Evolutionary conservation across 2,113 vertebrate genomes (phyloP), one percentile per base, ranked within the genome.

Genomic region (Ceyx cyanopectus): DNA sequence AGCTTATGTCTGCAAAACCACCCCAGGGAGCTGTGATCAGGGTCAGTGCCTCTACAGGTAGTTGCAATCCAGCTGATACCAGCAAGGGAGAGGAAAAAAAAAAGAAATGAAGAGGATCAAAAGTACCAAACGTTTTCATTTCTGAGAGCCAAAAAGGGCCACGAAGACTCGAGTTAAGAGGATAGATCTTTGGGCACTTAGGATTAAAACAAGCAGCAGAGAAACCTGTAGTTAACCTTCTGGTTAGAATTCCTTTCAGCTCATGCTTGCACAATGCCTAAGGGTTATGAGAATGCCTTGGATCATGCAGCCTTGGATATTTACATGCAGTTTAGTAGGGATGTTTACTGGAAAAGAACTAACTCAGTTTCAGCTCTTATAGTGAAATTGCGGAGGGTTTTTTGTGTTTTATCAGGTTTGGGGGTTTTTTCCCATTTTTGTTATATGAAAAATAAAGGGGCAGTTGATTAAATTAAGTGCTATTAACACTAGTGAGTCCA

Each of bases 51-150:
- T 58, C 54, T 10, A 13, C 19, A 34, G 6, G 10, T 45, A 68
- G 8, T 70, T 27, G 50, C 40, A 76, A 53, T 16, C 10, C 29
- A 67, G 21, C 26, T 48, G 48, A 62, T 46, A 22, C 5, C 5
- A 54, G 43, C 0, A 1, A 51, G 32, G 1, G 54, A 19, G 7
- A 32, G 1, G 60, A 22, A 22, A 8, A 19, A 8, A 14, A 60
- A 46, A 61, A 57, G 2, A 50, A 63, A 32, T 17, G 1, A 65
- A 65, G 6, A 79, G 5, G 14, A 32, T 18, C 53, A 68, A 46
- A 32, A 26, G 22, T 32, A 81, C 10, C 17, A 76, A 29, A n/a
- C 19, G 20, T 22, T 72, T 63, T 89, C 41, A 63, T 14, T 85
- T 84, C 54, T 9, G 14, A 40, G 16, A 82, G 19, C 9, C 54